These are phyloP conservation scores for Lasius fuliginosus DNA, from an alignment of 2,888 invertebrate genomes.

Conservation along the genomic window DNA sequence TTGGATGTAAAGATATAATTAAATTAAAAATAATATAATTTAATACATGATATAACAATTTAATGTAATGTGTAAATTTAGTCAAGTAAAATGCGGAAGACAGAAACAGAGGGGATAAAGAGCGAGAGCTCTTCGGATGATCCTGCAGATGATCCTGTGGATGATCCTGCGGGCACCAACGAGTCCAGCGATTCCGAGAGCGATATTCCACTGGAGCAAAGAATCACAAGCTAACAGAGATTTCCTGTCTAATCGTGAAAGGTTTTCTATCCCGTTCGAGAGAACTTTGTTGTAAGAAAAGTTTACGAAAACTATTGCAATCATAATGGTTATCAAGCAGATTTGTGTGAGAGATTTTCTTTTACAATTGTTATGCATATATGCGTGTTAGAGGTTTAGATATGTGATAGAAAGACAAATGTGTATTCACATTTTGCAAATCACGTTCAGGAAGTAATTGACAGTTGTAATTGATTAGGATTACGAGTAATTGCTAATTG, in stretches of 20 bases:
- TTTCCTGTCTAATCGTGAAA: slow-evolving; percentile 46
- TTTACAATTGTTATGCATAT: slow-evolving; percentile 41
- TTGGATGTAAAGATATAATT: not conserved
- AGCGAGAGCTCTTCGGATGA: slow-evolving; percentile 58
- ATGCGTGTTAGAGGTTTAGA: slow-evolving; percentile 11
- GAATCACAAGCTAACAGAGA: slow-evolving; percentile 78
- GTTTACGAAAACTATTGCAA: not conserved
- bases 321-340: slow-evolving; percentile 1
- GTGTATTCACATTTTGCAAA: not conserved
- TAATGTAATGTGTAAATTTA: slow-evolving; percentile 55
- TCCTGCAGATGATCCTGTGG: not conserved
- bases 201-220: slow-evolving; percentile 79
- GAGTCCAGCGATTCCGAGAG: slow-evolving; percentile 82
- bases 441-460: not conserved
- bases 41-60: slow-evolving; percentile 29
- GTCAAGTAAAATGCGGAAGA: slow-evolving; percentile 65
- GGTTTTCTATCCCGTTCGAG: not conserved
- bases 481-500: not conserved
- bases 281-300: not conserved
- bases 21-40: not conserved
- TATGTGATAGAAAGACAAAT: not conserved
- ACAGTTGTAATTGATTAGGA: not conserved
- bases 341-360: slow-evolving; percentile 29
- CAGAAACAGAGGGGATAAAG: slow-evolving; percentile 53
- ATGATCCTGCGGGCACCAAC: slow-evolving; percentile 60